Conservation (phyloP, 1,140 invertebrate genomes). For the Drosophila parvula region DNA sequence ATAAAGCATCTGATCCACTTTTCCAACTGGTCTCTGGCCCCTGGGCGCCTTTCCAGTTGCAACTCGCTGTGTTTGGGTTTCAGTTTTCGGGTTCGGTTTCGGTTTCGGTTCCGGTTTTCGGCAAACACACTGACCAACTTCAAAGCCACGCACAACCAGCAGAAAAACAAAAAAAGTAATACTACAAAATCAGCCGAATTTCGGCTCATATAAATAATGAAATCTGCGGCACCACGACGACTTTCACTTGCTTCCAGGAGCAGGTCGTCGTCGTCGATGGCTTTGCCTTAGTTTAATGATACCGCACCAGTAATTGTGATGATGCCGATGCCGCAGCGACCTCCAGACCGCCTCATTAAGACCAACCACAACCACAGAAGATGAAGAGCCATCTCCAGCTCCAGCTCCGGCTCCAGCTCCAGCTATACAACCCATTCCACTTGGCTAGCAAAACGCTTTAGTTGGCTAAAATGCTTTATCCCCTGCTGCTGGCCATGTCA, state of each 20-base stretch:
- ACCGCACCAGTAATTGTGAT: constrained; percentile 31
- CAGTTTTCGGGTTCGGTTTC: constrained; percentile 31
- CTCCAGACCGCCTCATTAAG: constrained; percentile 48
- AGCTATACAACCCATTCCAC: not conserved
- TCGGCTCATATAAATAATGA: constrained; percentile 56
- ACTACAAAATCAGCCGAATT: constrained; percentile 8
- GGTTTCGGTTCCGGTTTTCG: constrained; percentile 46
- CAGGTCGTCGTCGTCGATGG: constrained; percentile 17
- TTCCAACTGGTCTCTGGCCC: constrained; percentile 47
- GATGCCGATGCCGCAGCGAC: constrained; percentile 20
- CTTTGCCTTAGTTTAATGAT: constrained; percentile 34
- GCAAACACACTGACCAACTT: constrained; percentile 65
- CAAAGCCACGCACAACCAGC: constrained; percentile 16
- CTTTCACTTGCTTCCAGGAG: constrained; percentile 52
- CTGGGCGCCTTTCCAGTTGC: constrained; percentile 21
- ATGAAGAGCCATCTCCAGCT: constrained; percentile 13
- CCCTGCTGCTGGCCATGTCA: constrained; percentile 54
- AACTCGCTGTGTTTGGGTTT: constrained; percentile 33
- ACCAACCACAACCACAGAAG: constrained; percentile 45
- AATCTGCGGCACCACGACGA: constrained; percentile 21
- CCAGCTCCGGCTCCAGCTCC: not conserved
- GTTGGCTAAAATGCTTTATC: constrained; percentile 53
- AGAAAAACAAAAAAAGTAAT: constrained; percentile 9
- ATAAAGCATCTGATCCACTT: constrained; percentile 75
- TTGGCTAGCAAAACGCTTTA: constrained; percentile 43